Evolutionary conservation across 2,888 invertebrate genomes (phyloP).

Genomic region (Chelonus formosanus): DNA sequence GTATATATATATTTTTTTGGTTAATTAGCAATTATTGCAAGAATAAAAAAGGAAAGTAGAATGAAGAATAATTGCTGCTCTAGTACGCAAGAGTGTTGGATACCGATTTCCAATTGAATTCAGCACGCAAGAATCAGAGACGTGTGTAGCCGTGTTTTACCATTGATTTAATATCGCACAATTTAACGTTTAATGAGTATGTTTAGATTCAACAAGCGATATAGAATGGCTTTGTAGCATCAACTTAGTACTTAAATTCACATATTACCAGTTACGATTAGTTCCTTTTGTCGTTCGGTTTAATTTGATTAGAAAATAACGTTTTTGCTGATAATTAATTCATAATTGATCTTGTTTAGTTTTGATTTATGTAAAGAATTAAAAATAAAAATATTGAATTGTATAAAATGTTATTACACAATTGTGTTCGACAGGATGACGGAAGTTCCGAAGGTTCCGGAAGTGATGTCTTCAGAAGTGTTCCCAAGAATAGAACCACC

Average conservation of each 20-base stretch:
- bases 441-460: slow-evolving; percentile 59
- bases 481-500: slow-evolving; percentile 79
- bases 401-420: neutral
- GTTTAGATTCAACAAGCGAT: neutral
- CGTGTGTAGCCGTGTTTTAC: slow-evolving; percentile 7
- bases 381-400: too few species aligned
- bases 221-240: too few species aligned
- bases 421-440: slow-evolving; percentile 52
- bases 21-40: too few species aligned
- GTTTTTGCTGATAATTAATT: too few species aligned
- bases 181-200: neutral
- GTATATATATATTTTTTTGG: too few species aligned
- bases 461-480: slow-evolving; percentile 76
- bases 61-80: slow-evolving; percentile 22
- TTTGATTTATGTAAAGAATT: too few species aligned
- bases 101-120: slow-evolving; percentile 28
- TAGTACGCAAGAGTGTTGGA: slow-evolving; percentile 28
- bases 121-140: slow-evolving; percentile 19
- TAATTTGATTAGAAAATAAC: too few species aligned
- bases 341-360: too few species aligned
- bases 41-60: slow-evolving; percentile 8
- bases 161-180: neutral
- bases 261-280: too few species aligned
- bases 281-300: too few species aligned
- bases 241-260: too few species aligned